phyloP scores from a whole-genome alignment of 1,140 invertebrate genomes.

The Drosophila hydei region DNA sequence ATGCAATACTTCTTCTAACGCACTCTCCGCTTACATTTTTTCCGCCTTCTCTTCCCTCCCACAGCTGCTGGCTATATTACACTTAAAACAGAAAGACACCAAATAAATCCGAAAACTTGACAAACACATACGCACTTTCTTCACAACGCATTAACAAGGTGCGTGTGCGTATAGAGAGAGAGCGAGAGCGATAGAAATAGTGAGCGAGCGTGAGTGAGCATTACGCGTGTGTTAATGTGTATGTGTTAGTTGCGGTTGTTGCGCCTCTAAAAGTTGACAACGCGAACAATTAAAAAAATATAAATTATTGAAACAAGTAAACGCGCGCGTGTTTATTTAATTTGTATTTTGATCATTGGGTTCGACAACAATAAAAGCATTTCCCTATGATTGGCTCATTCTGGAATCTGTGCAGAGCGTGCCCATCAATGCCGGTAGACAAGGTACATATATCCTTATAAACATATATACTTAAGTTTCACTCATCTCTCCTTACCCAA shows the following conservation, averaged over 20 bases:
- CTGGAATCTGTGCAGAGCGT: conserved; percentile 96
- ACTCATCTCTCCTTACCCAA: too few relatives aligned
- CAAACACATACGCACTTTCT: conserved; percentile 73
- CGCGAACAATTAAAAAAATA: conserved; percentile 34
- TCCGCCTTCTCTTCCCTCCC: conserved; percentile 14
- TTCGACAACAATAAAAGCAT: conserved; percentile 66
- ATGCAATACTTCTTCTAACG: conserved; percentile 67
- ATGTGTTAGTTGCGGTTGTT: conserved; percentile 46
- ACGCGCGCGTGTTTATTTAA: conserved; percentile 60
- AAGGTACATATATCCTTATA: conserved; percentile 88
- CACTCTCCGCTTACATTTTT: conserved; percentile 35
- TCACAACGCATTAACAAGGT: conserved; percentile 70
- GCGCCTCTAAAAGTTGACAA: conserved; percentile 39
- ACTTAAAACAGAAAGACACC: conserved; percentile 16
- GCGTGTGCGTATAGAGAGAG: conserved; percentile 65
- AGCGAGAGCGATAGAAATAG: conserved; percentile 33
- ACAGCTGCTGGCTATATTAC: conserved; percentile 21
- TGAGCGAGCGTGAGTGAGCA: conserved; percentile 13
- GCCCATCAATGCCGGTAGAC: conserved; percentile 96
- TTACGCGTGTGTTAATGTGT: conserved; percentile 42
- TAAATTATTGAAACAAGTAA: conserved; percentile 36
- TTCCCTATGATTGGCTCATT: conserved; percentile 95
- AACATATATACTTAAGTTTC: background rate
- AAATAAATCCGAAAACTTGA: conserved; percentile 55
- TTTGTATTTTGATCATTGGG: conserved; percentile 69